Base-by-base conservation (phyloP, 2,888 invertebrate genomes). In the Rhagonycha lutea region DNA sequence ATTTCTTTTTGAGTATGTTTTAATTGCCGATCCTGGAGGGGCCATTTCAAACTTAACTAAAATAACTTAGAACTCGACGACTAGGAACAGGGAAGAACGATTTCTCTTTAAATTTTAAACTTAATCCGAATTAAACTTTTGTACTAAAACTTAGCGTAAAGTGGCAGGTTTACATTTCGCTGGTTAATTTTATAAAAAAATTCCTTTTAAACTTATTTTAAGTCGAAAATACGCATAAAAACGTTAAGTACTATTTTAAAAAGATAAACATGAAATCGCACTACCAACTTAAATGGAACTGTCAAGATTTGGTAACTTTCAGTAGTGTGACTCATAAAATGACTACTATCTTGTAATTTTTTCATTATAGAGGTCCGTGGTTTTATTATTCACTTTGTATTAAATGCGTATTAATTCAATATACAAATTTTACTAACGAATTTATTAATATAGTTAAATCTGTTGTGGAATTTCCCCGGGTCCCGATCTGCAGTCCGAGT, bases 1-100 rank as follows among this genome's bases (percentile, higher is more conserved):
- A 23, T 70, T 72, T 24, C 70, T 80, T 69, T 71, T 82, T 61
- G 79, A 70, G 69, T 79, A 80, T 12, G 78, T 79, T 75, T 74
- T 78, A 8, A 74, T 28, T 12, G 63, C 62, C 4, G 65, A 14
- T 63, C 26, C 28, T 18, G 65, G 5, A 47, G 73, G 68, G 14
- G 70, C 72, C 73, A 73, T 73, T 1, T 1, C n/a, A 14, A 65
- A 8, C 11, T 24, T 24, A 12, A 23, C 23, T 24, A 7, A 14
- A 65, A 18, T n/a, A 61, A 18, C 14, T 14, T 61, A n/a, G 1
- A 61, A 63, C 18, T 3, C 12, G 14, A 61, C 24, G 8, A 47
- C 2, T 47, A n/a, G 47, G n/a, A 47, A 47, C 47, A 7, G 47
- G 2, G n/a, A 47, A 47, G 12, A 32, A n/a, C 47, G 47, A 7